These are phyloP conservation scores for Zosterops japonicus DNA, from an alignment of 2,113 vertebrate genomes.

Conservation along the genomic window DNA sequence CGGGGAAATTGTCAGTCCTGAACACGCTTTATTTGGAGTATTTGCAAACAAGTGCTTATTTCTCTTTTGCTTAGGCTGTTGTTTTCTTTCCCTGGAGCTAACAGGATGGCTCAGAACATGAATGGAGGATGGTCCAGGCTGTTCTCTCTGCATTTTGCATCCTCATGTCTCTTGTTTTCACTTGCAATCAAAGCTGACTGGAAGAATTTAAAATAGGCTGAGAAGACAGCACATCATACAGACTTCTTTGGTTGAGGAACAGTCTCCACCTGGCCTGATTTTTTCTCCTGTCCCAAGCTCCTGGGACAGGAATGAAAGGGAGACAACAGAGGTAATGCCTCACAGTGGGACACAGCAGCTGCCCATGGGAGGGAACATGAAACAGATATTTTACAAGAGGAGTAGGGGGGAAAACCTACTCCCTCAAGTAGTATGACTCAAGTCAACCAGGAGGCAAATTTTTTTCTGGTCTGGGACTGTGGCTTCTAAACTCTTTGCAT, in stretches of 20 bases:
- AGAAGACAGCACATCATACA: background rate
- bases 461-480: background rate
- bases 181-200: background rate
- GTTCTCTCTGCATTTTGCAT: background rate
- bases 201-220: background rate
- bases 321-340: background rate
- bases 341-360: background rate
- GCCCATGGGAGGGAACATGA: background rate
- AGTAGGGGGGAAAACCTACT: accelerated
- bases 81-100: background rate
- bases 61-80: background rate
- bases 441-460: background rate
- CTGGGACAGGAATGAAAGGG: background rate
- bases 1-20: background rate
- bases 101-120: background rate
- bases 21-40: background rate
- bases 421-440: background rate
- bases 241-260: background rate
- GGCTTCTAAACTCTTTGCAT: background rate
- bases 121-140: background rate
- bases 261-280: background rate
- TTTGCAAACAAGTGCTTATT: background rate
- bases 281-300: background rate
- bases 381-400: background rate
- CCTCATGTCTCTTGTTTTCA: background rate